Evolutionary conservation across 2,797 vertebrate genomes (phyloP), one percentile per base, ranked within the genome.

Genomic region (Heteromormyrus szaboi): DNA sequence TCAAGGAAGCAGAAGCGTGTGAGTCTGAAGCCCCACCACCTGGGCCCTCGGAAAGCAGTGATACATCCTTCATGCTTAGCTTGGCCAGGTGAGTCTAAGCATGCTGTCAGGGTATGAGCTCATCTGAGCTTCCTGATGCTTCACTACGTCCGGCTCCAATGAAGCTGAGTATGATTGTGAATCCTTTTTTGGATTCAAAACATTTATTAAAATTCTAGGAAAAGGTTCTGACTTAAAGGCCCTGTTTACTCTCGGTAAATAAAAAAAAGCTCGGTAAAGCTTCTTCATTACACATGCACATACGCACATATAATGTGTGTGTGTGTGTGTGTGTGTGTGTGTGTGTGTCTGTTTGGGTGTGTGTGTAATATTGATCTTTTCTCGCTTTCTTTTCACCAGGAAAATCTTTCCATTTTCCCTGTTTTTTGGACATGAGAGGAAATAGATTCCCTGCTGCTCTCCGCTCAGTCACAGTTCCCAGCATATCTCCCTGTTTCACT

Each of bases 71-170:
- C 25, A 87, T 94, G 46, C 51, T 87, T 33, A 88, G 89, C 41
- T 84, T 94, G 88, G 90, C 88, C 90, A 93, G 94, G 94, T 94
- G 12, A 41, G 48, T 83, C 56, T 59, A 29, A 44, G 5, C 79
- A 41, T 19, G 12, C 25, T 41, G 85, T 33, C 29, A n/a, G 51
- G 17, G 37, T 44, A 29, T 41, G 85, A 41, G 29, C 51, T 59
- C 6, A 14, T 17, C 11, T 17, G 14, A 7, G 85, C 25, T 14
- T 1, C 53, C 50, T 7, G 9, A 51, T 17, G 25, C 46, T 7
- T 85, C 48, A 29, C 25, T 81, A 14, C 11, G 2, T 51, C 51
- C 25, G 4, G 17, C 81, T 51, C 68, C n/a, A 48, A 29, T 22
- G 9, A 51, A 85, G 8, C 17, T 46, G 41, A 85, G 83, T 0